Conservation (phyloP, 1,140 invertebrate species). For the Drosophila kanapiae region DNA sequence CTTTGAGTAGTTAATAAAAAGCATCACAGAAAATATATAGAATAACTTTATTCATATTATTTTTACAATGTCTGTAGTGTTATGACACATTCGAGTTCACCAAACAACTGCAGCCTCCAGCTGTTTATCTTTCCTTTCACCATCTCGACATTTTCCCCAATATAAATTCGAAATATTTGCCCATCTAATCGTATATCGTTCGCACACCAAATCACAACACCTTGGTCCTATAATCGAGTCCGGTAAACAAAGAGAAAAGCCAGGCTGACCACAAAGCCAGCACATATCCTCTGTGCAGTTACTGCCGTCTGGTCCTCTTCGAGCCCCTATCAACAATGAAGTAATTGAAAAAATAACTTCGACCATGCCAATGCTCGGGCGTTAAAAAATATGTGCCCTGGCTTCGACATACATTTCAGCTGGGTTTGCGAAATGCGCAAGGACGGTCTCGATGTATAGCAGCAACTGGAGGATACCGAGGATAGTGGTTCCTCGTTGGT, state of each 20-base stretch:
- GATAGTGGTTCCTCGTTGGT: conserved; percentile 54
- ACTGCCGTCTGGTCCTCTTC: conserved; percentile 4
- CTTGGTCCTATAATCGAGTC: conserved; percentile 49
- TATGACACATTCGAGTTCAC: too few relatives aligned
- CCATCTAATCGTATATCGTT: conserved; percentile 29
- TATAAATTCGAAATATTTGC: conserved; percentile 32
- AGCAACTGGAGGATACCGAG: conserved; percentile 24
- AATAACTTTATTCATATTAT: too few relatives aligned
- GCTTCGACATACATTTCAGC: conserved; percentile 50
- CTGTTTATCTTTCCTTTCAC: not conserved
- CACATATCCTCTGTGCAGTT: not conserved
- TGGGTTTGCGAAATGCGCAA: conserved; percentile 60
- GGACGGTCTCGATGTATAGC: conserved; percentile 16
- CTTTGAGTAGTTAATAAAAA: too few relatives aligned
- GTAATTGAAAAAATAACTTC: conserved; percentile 78
- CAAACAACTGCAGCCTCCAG: not conserved
- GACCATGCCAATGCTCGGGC: conserved; percentile 26
- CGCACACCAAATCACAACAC: conserved; percentile 65
- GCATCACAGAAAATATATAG: too few relatives aligned
- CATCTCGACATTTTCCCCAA: not conserved
- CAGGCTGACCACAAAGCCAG: conserved; percentile 31
- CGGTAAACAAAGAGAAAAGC: conserved; percentile 47
- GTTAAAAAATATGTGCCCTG: conserved; percentile 56
- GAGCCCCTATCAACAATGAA: conserved; percentile 54
- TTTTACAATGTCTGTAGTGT: too few relatives aligned